Conservation (phyloP, 2,797 vertebrate genomes). For the Sebastes taczanowskii region DNA sequence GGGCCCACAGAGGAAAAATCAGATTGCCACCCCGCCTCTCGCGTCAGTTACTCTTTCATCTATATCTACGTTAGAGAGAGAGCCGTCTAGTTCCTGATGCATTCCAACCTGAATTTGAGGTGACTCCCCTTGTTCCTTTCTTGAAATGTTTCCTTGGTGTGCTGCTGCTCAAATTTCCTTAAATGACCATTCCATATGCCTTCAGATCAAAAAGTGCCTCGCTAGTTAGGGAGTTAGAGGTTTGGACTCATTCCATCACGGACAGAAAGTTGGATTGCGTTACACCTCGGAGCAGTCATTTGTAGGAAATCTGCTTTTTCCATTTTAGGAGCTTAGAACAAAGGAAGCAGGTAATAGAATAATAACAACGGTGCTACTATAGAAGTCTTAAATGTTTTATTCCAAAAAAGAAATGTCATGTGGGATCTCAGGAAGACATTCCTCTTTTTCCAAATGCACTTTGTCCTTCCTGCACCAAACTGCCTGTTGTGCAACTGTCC, state of each 20-base stretch:
- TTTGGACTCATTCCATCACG: slow-evolving; percentile 27
- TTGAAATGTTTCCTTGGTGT: background rate
- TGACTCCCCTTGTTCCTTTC: background rate
- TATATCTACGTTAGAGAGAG: background rate
- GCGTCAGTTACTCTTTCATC: background rate
- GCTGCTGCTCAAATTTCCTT: slow-evolving; percentile 18
- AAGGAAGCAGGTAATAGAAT: slow-evolving; percentile 14
- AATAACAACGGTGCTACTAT: slow-evolving; percentile 1
- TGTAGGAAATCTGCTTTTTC: slow-evolving; percentile 45
- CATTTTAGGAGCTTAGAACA: slow-evolving; percentile 4
- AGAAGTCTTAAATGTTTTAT: slow-evolving; percentile 5
- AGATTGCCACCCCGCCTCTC: background rate
- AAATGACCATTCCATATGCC: slow-evolving; percentile 52
- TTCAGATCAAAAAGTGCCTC: slow-evolving; percentile 45
- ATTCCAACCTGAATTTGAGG: background rate
- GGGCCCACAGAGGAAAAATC: background rate
- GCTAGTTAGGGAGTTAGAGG: background rate
- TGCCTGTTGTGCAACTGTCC: slow-evolving; percentile 4
- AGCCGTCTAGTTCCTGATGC: background rate
- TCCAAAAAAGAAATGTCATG: slow-evolving; percentile 7
- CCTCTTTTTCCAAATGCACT: slow-evolving; percentile 40
- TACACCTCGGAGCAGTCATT: background rate
- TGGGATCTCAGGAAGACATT: slow-evolving; percentile 46
- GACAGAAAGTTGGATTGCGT: slow-evolving; percentile 23
- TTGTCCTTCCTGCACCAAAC: slow-evolving; percentile 35